Percentiles rank a stretch among this genome's conserved stretches.
These are phyloP conservation scores for Boloria selene DNA, from an alignment of 2,888 invertebrate genomes.

Conservation along the genomic window DNA sequence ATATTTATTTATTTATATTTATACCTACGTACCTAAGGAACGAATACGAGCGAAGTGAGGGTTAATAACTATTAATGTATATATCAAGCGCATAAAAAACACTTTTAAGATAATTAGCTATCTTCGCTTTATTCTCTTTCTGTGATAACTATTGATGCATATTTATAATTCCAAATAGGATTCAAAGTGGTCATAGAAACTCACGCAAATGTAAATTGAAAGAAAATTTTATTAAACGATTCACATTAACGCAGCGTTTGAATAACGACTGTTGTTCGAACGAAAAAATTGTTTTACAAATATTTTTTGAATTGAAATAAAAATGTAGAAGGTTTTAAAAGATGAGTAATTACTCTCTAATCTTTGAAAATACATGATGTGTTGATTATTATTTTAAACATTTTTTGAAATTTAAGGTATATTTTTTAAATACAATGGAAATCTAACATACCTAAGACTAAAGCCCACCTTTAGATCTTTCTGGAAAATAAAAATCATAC, in stretches of 20 bases:
- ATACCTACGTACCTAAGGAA: no score
- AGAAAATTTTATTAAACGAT: constrained; percentile 17
- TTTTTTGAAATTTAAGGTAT: no score
- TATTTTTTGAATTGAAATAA: not conserved
- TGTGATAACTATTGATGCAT: constrained; percentile 8
- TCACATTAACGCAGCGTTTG: not conserved
- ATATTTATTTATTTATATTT: no score
- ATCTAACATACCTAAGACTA: no score
- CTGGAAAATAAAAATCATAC: no score
- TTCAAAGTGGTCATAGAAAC: constrained; percentile 2
- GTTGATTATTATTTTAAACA: no score
- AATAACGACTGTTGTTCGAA: not conserved
- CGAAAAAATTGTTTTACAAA: not conserved
- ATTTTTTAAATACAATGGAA: no score
- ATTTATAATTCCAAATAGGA: constrained; percentile 2
- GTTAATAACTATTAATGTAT: not conserved
- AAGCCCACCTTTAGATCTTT: no score
- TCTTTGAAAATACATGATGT: no score
- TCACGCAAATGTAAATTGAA: constrained; percentile 18
- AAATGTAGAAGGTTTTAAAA: not conserved
- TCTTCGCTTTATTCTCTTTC: constrained; percentile 1
- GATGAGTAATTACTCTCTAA: no score
- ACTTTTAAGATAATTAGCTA: not conserved
- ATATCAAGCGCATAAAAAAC: constrained; percentile 6
- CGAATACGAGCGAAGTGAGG: no score